Evolutionary conservation across 2,888 invertebrate species (phyloP), one percentile per base, ranked within the genome.

Genomic region (Cyaniris semiargus): DNA sequence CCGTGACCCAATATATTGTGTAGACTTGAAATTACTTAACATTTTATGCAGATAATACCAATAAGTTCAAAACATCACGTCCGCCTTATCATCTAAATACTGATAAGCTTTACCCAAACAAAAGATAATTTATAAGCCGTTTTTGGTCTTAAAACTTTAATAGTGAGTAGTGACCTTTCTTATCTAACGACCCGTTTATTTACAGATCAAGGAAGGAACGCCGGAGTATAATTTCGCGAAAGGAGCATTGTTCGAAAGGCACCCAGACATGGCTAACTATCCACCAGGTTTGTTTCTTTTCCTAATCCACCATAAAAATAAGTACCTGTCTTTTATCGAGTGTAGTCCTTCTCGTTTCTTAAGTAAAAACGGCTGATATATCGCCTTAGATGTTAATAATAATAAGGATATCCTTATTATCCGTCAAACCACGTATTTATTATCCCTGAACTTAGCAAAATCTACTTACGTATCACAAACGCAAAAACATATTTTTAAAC

Each of bases 211-310:
- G 81, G 93, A 94, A 78, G 88, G 87, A 44, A 94, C 94, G 27
- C 83, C 89, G 0, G 96, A 96, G 88, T 94, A 94, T 80, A 86
- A 84, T 0, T 94, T 95, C 83, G 96, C 96, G 13, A 94, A 95
- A 85, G 90, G 94, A 18, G 95, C 96, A 4, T 88, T 97, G 80
- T 96, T 96, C 84, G 94, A 94, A 66, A 94, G 96, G 81, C 97
- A 97, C 90, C 97, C 97, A 27, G 94, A 94, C 77, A 96, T 97
- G 95, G 94, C 94, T 60, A 86, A 93, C 79, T 97, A 96, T 95
- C 97, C 97, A 23, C 83, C 89, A 87, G 95, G 96, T 96, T 86
- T 84, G 85, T 85, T 81, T 76, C 48, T 38, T 75, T 10, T 8
- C 18, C 58, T 58, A 21, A 31, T 70, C 34, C 34, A 34, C 31